Conservation (phyloP, 92 coral and sea anemone species). For the Anthopleura xanthogrammica region DNA sequence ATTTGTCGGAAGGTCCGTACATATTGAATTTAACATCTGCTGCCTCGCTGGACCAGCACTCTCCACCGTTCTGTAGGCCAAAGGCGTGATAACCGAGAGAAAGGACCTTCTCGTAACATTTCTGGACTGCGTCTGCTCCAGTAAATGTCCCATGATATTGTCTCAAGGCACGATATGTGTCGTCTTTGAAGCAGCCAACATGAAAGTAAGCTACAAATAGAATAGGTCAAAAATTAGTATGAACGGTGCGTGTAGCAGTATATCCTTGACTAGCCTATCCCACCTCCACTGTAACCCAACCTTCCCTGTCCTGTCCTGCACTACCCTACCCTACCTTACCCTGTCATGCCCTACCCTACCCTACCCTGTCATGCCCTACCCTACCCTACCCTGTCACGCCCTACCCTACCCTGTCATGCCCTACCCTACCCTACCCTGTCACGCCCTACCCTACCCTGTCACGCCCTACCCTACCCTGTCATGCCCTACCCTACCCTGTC, state of each 20-base stretch:
- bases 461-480: not conserved
- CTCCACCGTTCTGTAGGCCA: constrained; percentile 32
- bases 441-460: not conserved
- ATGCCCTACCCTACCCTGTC: not conserved
- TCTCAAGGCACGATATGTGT: constrained; percentile 2
- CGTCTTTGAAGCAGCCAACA: constrained; percentile 32
- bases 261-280: too few relatives aligned
- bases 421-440: not conserved
- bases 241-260: too few relatives aligned
- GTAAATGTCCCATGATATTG: constrained; percentile 2
- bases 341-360: too few relatives aligned
- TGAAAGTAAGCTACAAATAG: constrained; percentile 12
- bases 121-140: constrained; percentile 25
- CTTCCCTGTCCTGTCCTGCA: too few relatives aligned
- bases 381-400: too few relatives aligned
- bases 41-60: constrained; percentile 29
- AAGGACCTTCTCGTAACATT: constrained; percentile 17
- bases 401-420: too few relatives aligned
- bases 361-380: too few relatives aligned
- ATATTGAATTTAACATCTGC: constrained; percentile 25
- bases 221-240: too few relatives aligned
- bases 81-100: constrained; percentile 28
- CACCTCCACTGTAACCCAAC: too few relatives aligned
- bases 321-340: too few relatives aligned
- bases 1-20: constrained; percentile 22